A percentile compares a stretch with the other conserved stretches of the same genome.
phyloP scores from a whole-genome alignment of 2,113 vertebrate genomes.

The Gallinago paraguaiae region DNA sequence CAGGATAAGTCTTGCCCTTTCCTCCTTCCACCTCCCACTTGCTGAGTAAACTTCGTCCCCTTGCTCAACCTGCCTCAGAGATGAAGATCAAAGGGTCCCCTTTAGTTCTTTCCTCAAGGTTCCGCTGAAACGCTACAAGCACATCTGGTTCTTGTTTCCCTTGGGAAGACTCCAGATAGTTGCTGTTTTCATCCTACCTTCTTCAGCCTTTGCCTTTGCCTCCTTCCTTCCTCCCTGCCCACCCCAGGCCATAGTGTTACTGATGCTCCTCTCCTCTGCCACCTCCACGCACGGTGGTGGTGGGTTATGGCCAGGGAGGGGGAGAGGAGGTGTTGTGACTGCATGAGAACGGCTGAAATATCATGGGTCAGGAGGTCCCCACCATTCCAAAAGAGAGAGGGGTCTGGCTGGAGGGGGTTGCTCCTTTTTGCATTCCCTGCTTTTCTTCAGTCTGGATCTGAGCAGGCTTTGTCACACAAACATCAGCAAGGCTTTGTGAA shows the following conservation, averaged over 20 bases:
- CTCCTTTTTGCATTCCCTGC: not conserved
- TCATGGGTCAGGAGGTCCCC: not conserved
- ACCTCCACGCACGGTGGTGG: rapidly evolving
- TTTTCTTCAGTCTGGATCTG: not conserved
- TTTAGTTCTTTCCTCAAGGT: not conserved
- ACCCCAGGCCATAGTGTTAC: not conserved
- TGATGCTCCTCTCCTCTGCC: not conserved
- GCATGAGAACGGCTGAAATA: not conserved
- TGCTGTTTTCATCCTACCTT: not conserved
- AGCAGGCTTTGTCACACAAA: not conserved
- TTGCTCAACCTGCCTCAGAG: not conserved
- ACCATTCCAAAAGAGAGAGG: not conserved
- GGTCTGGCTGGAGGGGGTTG: not conserved
- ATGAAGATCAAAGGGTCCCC: not conserved
- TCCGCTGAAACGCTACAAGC: not conserved
- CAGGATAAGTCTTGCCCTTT: not conserved
- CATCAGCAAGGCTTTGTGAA: not conserved
- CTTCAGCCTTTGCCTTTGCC: not conserved
- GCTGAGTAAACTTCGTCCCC: not conserved
- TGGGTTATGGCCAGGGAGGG: not conserved
- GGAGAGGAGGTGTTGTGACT: not conserved
- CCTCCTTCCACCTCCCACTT: not conserved
- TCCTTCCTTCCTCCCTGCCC: not conserved
- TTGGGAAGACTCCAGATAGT: not conserved
- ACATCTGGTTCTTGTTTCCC: not conserved